A percentile compares a stretch with the other conserved stretches of the same genome.
These are phyloP conservation scores for Trisateles emortualis DNA, from an alignment of 2,888 invertebrate species.

Conservation along the genomic window DNA sequence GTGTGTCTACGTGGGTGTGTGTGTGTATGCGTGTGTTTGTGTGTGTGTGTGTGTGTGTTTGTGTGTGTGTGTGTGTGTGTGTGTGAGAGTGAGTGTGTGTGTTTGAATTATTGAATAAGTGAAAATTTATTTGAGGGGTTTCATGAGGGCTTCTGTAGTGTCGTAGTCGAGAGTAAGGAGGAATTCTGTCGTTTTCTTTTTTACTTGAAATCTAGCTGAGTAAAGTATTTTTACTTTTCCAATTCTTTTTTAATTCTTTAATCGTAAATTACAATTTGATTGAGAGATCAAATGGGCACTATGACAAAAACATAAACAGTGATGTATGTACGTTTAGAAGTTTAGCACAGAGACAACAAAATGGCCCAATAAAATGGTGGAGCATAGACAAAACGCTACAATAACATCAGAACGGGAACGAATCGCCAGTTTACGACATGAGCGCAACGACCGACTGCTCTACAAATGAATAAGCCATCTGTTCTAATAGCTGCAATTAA, in stretches of 20 bases:
- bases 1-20: no score
- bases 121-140: no score
- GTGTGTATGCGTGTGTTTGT: no score
- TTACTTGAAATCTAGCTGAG: no score
- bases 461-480: constrained; percentile 87
- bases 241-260: background rate
- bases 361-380: constrained; percentile 82
- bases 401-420: constrained; percentile 86
- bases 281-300: constrained; percentile 27
- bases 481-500: constrained; percentile 86
- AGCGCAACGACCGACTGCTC: constrained; percentile 85
- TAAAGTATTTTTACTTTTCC: background rate
- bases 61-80: no score
- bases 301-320: constrained; percentile 60
- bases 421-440: constrained; percentile 86
- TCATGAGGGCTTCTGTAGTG: no score
- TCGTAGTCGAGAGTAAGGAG: no score
- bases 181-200: no score
- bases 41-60: no score
- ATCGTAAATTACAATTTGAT: constrained; percentile 9
- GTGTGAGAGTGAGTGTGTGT: no score
- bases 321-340: constrained; percentile 63
- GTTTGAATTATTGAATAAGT: no score
- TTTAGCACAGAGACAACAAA: constrained; percentile 79
- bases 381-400: constrained; percentile 87